These are phyloP conservation scores for Regulus satrapa DNA, from an alignment of 2,113 vertebrate species.

Conservation along the genomic window DNA sequence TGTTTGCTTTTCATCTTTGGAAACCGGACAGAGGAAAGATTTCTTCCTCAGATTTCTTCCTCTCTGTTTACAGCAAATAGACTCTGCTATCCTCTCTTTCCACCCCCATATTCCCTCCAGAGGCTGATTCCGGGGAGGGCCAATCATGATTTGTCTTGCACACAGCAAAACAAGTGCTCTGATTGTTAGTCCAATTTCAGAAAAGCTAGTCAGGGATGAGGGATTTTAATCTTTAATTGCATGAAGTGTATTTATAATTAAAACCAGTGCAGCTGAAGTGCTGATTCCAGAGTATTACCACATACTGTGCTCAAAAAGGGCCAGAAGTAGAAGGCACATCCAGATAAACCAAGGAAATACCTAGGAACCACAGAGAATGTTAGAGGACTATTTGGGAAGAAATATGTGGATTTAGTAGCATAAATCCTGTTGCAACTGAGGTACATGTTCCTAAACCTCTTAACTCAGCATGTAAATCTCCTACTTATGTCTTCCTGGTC, in stretches of 20 bases:
- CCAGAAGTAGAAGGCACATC: background rate
- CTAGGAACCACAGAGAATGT: background rate
- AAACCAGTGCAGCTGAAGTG: background rate
- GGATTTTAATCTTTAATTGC: conserved; percentile 8
- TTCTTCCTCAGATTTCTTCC: background rate
- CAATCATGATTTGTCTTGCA: background rate
- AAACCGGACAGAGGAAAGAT: background rate
- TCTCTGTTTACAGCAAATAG: background rate
- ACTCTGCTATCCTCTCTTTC: background rate
- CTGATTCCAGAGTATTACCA: background rate
- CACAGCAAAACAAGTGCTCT: background rate
- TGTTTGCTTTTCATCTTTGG: background rate
- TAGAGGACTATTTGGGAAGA: background rate
- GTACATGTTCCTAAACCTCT: background rate
- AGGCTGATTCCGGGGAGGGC: background rate
- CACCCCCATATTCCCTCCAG: background rate
- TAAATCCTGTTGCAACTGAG: background rate
- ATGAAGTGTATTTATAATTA: background rate
- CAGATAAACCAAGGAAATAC: background rate
- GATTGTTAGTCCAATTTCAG: background rate
- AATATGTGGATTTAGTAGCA: background rate
- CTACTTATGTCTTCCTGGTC: background rate
- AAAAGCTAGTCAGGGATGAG: background rate
- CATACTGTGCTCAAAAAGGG: background rate
- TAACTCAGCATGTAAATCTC: background rate